Conservation (phyloP, 2,113 vertebrate genomes). For the Dermatemys mawii region DNA sequence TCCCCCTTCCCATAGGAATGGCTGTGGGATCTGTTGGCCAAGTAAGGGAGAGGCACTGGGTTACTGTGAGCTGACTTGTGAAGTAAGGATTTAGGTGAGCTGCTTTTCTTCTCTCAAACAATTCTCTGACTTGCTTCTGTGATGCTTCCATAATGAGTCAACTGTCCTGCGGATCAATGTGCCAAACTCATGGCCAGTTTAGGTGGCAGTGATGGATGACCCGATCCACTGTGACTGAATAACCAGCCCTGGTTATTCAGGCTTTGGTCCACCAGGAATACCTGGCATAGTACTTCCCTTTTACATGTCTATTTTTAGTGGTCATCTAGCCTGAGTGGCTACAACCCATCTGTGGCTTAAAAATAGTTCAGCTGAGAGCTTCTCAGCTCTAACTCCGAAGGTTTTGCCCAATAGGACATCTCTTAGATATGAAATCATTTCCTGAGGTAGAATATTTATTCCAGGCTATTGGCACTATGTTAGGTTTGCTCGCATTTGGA, state of each 20-base stretch:
- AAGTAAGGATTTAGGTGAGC: not conserved
- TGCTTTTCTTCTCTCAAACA: not conserved
- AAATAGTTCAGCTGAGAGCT: not conserved
- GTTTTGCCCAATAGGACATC: not conserved
- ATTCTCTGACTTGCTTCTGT: not conserved
- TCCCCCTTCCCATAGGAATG: not conserved
- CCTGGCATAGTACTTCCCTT: not conserved
- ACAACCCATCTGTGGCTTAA: not conserved
- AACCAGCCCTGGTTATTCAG: not conserved
- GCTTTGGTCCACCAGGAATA: not conserved
- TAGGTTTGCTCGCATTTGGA: not conserved
- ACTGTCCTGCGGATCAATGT: not conserved
- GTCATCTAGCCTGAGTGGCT: not conserved
- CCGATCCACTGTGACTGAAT: not conserved
- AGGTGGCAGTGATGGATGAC: not conserved
- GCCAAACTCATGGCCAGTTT: not conserved
- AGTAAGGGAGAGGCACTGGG: not conserved
- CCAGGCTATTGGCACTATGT: not conserved
- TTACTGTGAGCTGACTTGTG: not conserved
- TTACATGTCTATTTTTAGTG: not conserved
- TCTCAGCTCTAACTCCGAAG: not conserved
- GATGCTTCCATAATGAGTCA: not conserved
- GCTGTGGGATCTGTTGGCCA: not conserved
- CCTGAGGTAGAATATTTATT: not conserved
- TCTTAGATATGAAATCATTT: not conserved